Conservation (phyloP, 2,113 vertebrate genomes). For the Oceanodroma tethys region DNA sequence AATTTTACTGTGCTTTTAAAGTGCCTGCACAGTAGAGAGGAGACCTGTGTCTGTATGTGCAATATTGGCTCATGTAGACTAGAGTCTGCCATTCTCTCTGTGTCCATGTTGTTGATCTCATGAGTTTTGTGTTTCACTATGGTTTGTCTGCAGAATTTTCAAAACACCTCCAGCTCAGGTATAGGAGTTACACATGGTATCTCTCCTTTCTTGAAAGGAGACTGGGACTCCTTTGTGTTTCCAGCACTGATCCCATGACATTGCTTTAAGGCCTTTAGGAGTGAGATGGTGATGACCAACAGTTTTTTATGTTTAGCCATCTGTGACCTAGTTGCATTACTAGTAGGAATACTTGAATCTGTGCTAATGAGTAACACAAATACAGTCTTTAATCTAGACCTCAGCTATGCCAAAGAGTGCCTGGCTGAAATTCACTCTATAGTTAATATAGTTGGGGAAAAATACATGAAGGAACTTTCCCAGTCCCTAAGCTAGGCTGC, state of each 20-base stretch:
- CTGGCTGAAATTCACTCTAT: background rate
- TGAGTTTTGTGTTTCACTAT: background rate
- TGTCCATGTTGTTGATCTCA: background rate
- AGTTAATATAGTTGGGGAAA: background rate
- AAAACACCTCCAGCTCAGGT: background rate
- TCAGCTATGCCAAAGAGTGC: background rate
- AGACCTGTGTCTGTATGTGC: background rate
- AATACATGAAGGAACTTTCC: background rate
- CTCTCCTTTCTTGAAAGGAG: background rate
- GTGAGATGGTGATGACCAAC: background rate
- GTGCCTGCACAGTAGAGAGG: background rate
- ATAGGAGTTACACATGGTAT: background rate
- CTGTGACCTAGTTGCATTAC: background rate
- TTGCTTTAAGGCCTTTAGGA: background rate
- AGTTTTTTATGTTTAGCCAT: background rate
- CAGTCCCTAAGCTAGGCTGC: background rate
- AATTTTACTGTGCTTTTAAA: background rate
- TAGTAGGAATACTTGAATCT: background rate
- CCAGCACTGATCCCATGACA: background rate
- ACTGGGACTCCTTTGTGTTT: background rate
- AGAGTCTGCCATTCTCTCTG: background rate
- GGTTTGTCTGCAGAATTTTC: background rate
- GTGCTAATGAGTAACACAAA: background rate
- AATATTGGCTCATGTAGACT: background rate
- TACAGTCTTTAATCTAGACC: background rate